A percentile compares a stretch with the other conserved stretches of the same genome.
These are phyloP conservation scores for Dromaius novaehollandiae DNA, from an alignment of 2,113 vertebrate genomes.

Conservation along the genomic window DNA sequence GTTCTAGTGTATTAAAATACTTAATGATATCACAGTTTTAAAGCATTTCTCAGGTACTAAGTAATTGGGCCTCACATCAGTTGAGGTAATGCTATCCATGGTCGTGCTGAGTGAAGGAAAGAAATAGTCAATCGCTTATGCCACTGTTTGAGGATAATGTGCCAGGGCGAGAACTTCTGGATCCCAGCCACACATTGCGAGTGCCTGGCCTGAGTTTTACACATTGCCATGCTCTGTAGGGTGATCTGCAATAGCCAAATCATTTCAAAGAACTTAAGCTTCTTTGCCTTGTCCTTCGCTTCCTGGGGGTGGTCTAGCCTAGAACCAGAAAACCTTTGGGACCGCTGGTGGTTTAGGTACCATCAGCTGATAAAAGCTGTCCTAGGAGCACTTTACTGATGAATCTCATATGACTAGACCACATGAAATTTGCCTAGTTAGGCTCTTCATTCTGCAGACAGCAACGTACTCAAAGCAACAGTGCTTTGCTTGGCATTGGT, in stretches of 20 bases:
- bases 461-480: background rate
- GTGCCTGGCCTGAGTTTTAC: slow-evolving; percentile 8
- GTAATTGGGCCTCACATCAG: background rate
- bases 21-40: background rate
- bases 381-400: background rate
- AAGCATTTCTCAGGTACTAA: background rate
- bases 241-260: background rate
- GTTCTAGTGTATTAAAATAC: background rate
- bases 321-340: background rate
- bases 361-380: background rate
- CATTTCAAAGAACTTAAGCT: background rate
- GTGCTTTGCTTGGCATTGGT: background rate
- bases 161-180: background rate
- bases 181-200: slow-evolving; percentile 8
- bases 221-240: background rate
- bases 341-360: background rate
- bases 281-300: background rate
- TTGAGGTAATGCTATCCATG: background rate
- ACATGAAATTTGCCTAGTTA: background rate
- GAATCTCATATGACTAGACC: background rate
- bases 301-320: background rate
- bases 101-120: background rate
- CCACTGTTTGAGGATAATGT: background rate
- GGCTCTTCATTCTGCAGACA: background rate
- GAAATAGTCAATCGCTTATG: background rate